phyloP scores from a whole-genome alignment of 1,140 invertebrate species.

The Antheraea pernyi region DNA sequence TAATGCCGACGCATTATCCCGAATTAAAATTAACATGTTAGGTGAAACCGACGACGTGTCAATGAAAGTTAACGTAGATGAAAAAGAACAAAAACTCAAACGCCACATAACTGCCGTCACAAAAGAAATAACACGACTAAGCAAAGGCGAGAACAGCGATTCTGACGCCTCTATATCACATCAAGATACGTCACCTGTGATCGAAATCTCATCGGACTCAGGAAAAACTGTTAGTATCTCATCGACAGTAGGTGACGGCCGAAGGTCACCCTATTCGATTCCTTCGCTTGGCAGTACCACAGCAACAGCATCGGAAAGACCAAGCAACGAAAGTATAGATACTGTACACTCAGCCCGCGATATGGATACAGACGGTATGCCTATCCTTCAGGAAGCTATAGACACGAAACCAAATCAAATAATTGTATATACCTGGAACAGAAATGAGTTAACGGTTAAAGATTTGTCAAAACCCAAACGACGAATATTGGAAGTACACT shows the following conservation, averaged over 20 bases:
- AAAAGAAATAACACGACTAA: background rate
- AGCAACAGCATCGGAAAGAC: background rate
- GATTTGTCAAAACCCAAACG: constrained; percentile 27
- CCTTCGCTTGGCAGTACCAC: background rate
- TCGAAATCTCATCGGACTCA: constrained; percentile 17
- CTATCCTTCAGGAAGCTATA: too few relatives aligned
- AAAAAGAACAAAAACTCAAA: background rate
- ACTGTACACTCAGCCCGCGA: constrained; percentile 22
- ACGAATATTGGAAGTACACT: constrained; percentile 19
- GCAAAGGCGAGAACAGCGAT: background rate
- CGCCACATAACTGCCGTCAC: background rate
- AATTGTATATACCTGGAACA: constrained; percentile 25
- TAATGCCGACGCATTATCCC: constrained; percentile 22
- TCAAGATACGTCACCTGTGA: background rate
- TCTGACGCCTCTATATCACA: background rate
- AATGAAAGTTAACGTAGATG: constrained; percentile 14
- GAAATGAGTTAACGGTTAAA: constrained; percentile 26
- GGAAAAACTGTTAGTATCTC: background rate
- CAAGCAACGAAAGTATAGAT: constrained; percentile 5
- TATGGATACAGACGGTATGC: constrained; percentile 22
- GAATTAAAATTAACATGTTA: constrained; percentile 23
- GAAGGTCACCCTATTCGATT: constrained; percentile 6
- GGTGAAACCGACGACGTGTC: constrained; percentile 10
- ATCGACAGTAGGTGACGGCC: background rate
- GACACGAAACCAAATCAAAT: constrained; percentile 34